Conservation (phyloP, 2,797 vertebrate genomes). For the Scarus forsteni region DNA sequence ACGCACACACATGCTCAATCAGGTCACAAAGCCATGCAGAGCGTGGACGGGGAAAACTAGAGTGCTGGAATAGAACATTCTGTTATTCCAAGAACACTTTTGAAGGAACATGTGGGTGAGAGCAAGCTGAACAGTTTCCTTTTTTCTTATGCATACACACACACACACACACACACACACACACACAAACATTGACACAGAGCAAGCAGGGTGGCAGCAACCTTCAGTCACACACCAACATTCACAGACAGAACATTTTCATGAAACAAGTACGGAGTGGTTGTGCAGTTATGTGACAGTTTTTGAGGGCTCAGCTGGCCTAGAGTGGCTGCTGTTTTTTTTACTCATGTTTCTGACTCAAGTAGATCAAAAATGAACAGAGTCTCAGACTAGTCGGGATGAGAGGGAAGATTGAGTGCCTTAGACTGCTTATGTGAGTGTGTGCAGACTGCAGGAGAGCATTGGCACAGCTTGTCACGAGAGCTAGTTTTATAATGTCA, state of each 20-base stretch:
- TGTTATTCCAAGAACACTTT: slow-evolving; percentile 71
- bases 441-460: slow-evolving; percentile 42
- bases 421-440: slow-evolving; percentile 25
- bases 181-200: slow-evolving; percentile 9
- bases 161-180: slow-evolving; percentile 1
- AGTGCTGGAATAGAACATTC: slow-evolving; percentile 77
- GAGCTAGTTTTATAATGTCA: slow-evolving; percentile 79
- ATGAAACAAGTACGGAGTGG: slow-evolving; percentile 16
- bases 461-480: slow-evolving; percentile 68
- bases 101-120: slow-evolving; percentile 62
- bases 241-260: slow-evolving; percentile 11
- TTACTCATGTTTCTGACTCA: slow-evolving; percentile 57
- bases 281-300: slow-evolving; percentile 37
- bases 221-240: slow-evolving; percentile 6
- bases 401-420: slow-evolving; percentile 29
- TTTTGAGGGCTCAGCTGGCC: slow-evolving; percentile 42
- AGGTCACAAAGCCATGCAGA: slow-evolving; percentile 61
- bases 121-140: slow-evolving; percentile 58
- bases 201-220: not conserved
- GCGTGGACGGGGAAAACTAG: slow-evolving; percentile 52
- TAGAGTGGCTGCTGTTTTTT: slow-evolving; percentile 50
- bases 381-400: slow-evolving; percentile 24
- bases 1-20: slow-evolving; percentile 13
- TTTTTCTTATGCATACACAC: slow-evolving; percentile 48
- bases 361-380: slow-evolving; percentile 70